Base-by-base conservation (phyloP, 2,888 invertebrate species). In the Spodoptera exigua region DNA sequence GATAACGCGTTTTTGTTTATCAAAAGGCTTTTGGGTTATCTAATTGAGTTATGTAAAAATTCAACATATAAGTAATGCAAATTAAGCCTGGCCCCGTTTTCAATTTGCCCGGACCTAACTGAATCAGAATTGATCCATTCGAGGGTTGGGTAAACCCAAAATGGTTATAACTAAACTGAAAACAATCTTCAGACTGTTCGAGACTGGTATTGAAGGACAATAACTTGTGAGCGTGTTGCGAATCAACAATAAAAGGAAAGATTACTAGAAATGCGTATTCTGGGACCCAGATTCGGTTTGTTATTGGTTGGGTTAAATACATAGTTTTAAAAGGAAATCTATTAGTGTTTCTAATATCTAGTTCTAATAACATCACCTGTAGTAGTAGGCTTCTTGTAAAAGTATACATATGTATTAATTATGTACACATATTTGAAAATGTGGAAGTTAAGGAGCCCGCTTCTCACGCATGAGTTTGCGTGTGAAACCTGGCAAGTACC, bases 101-200 rank as follows among this genome's bases (percentile, higher is more conserved):
- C 65, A 70, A 77, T 79, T 64, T 61, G 53, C 45, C 55, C 44
- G 35, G 67, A 48, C 27, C 62, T 46, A 64, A 65, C 56, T 63
- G 65, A 78, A 78, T 72, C 65, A 52, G 62, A 74, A 77, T 78
- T 78, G 77, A 86, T 85, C 79, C 78, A 79, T 82, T 76, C 63
- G 69, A 73, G 75, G 78, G 80, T 81, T 68, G 70, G 69, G 67
- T 79, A 74, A 80, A 79, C 78, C 68, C 71, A 57, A 70, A 80
- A 80, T 64, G 70, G 75, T 79, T 74, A 57, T 59, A 68, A 53
- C 74, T 70, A 76, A 83, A 84, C 78, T 78, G 76, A 81, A 85
- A 84, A 85, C 83, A 84, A 84, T 83, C 54, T 68, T 47, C 52
- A 27, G 53, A 46, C 54, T 37, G 35, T 57, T 62, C 60, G 51